A percentile compares a stretch with the other conserved stretches of the same genome.
Conservation (phyloP, 1,140 invertebrate species). For the Colletes gigas region DNA sequence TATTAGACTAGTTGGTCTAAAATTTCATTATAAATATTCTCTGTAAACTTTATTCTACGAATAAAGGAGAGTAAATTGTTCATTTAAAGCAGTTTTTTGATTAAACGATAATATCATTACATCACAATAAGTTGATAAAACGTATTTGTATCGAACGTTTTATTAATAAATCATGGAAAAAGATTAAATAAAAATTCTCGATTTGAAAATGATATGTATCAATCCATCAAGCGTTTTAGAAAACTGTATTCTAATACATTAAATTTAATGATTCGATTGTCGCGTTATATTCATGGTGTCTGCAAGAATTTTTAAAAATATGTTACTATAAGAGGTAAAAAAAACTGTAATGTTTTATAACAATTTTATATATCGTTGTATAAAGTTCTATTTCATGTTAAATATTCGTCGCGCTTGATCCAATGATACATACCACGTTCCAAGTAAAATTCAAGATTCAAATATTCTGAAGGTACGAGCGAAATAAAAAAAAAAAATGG, state of each 20-base stretch:
- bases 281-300: neutral
- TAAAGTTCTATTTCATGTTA: neutral
- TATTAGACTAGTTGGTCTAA: constrained; percentile 25
- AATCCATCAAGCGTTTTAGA: constrained; percentile 19
- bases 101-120: neutral
- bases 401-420: constrained; percentile 5
- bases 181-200: neutral
- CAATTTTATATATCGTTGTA: neutral
- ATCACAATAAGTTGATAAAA: neutral
- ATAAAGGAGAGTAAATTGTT: neutral
- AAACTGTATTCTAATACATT: neutral
- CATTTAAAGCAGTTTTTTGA: neutral
- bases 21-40: constrained; percentile 3
- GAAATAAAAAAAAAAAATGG: constrained; percentile 8
- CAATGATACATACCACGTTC: constrained; percentile 8
- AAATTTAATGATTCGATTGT: constrained; percentile 14
- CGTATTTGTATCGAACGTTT: neutral
- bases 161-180: neutral
- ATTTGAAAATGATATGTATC: constrained; percentile 3
- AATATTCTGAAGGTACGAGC: neutral
- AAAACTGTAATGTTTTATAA: neutral
- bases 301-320: neutral
- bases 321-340: neutral
- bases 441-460: constrained; percentile 3
- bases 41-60: neutral